Evolutionary conservation across 2,888 invertebrate genomes (phyloP).

Genomic region (Anarsia innoxiella): DNA sequence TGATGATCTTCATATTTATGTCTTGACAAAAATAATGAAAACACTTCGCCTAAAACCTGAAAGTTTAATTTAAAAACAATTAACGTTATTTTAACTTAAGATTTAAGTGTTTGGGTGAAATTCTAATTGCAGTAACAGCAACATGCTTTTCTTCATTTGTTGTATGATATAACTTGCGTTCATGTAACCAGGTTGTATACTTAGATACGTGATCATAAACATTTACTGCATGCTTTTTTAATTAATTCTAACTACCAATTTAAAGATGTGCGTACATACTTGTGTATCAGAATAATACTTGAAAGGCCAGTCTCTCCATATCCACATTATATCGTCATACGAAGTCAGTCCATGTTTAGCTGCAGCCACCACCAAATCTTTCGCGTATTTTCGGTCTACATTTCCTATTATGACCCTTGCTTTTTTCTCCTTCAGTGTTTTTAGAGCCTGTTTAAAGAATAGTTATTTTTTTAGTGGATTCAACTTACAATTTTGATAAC

Average conservation of each 20-base stretch:
- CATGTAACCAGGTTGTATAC: too few relatives aligned
- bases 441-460: constrained; percentile 25
- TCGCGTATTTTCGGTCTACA: constrained; percentile 21
- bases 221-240: too few relatives aligned
- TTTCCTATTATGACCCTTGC: constrained; percentile 34
- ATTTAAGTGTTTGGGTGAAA: too few relatives aligned
- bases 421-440: constrained; percentile 12
- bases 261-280: neutral
- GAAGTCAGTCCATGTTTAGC: neutral
- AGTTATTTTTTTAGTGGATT: neutral
- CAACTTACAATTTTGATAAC: too few relatives aligned
- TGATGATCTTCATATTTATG: too few relatives aligned
- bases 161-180: too few relatives aligned
- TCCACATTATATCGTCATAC: constrained; percentile 17
- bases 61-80: too few relatives aligned
- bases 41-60: constrained; percentile 9
- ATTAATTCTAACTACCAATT: too few relatives aligned
- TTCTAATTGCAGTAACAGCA: too few relatives aligned
- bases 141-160: too few relatives aligned
- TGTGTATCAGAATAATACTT: neutral
- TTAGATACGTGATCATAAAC: too few relatives aligned
- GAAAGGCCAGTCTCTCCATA: constrained; percentile 23
- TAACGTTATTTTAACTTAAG: too few relatives aligned
- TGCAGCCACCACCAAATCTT: constrained; percentile 5
- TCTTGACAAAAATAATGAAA: neutral